Percentiles rank a stretch among this genome's conserved stretches.
Evolutionary conservation across 2,113 vertebrate genomes (phyloP).

Genomic region (Phainopepla nitens): DNA sequence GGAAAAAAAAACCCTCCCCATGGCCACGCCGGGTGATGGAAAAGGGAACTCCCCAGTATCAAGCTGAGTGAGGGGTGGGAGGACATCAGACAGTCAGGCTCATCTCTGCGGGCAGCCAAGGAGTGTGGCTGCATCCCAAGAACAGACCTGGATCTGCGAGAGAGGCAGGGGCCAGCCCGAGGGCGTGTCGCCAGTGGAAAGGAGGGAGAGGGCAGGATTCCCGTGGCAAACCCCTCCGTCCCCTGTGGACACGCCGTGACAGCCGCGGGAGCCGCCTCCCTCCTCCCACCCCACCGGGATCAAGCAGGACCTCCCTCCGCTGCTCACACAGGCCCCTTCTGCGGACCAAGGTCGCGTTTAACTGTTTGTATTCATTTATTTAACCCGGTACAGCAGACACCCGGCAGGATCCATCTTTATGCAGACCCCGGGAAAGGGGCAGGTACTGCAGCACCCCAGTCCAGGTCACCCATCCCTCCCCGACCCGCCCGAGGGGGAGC

Average conservation of each 20-base stretch:
- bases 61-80: neutral
- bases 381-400: neutral
- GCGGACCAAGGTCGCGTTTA: rapidly evolving
- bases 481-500: rapidly evolving
- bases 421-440: neutral
- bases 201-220: neutral
- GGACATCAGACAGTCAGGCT: neutral
- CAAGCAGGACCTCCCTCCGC: neutral
- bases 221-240: neutral
- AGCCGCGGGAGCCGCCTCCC: neutral
- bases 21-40: rapidly evolving
- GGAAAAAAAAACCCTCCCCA: rapidly evolving
- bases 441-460: neutral
- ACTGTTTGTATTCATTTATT: neutral
- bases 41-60: neutral
- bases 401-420: neutral
- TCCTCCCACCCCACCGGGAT: neutral
- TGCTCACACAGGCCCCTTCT: neutral
- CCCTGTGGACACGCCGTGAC: rapidly evolving
- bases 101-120: neutral
- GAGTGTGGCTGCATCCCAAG: neutral
- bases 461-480: neutral
- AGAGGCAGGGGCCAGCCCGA: neutral
- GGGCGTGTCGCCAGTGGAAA: neutral
- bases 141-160: neutral